phyloP scores from a whole-genome alignment of 2,888 invertebrate genomes.

The Serripes groenlandicus region DNA sequence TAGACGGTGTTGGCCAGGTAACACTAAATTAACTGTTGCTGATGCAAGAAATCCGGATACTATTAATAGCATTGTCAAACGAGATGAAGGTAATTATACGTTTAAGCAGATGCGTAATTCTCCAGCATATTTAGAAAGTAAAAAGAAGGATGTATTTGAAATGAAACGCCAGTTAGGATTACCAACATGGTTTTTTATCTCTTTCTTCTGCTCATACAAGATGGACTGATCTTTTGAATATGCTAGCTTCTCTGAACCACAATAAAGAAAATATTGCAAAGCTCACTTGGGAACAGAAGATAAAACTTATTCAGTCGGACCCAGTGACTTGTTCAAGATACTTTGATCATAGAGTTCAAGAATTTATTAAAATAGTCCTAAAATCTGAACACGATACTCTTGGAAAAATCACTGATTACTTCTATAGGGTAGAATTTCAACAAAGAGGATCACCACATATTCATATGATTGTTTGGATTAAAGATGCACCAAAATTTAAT shows the following conservation, averaged over 20 bases:
- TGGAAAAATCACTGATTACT: constrained; percentile 25
- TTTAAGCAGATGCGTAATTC: not conserved
- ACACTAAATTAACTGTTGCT: not conserved
- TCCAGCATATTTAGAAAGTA: not conserved
- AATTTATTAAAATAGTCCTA: constrained; percentile 41
- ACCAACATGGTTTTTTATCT: constrained; percentile 29
- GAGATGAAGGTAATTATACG: not conserved
- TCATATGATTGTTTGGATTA: constrained; percentile 49
- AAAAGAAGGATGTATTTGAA: constrained; percentile 51
- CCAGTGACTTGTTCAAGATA: constrained; percentile 1
- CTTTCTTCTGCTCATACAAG: constrained; percentile 58
- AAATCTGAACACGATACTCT: constrained; percentile 26
- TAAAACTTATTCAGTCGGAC: not conserved
- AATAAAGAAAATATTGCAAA: constrained; percentile 20
- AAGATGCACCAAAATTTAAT: constrained; percentile 51
- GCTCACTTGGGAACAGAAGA: constrained; percentile 40
- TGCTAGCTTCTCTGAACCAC: constrained; percentile 38
- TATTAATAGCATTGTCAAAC: not conserved
- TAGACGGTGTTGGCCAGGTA: constrained; percentile 17
- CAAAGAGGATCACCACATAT: constrained; percentile 6
- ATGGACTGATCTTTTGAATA: constrained; percentile 52
- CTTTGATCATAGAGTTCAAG: constrained; percentile 36
- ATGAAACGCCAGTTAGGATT: constrained; percentile 62
- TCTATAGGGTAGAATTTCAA: not conserved
- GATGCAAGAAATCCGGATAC: not conserved